phyloP scores from a whole-genome alignment of 1,140 invertebrate species.

The Hylyphantes graminicola region DNA sequence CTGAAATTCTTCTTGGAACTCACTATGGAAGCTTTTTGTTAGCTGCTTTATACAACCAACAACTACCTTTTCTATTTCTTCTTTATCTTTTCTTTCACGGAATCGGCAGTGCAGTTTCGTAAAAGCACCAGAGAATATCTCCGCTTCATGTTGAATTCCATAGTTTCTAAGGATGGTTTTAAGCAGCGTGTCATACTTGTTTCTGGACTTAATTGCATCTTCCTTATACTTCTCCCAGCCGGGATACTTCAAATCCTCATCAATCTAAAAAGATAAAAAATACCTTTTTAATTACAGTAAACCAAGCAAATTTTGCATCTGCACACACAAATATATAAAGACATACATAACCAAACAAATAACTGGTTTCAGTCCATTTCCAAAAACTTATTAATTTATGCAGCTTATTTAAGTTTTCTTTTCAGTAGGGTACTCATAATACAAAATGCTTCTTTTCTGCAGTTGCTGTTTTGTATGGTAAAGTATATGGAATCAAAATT shows the following conservation, averaged over 20 bases:
- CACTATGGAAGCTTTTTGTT: slow-evolving; percentile 17
- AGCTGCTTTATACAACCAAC: slow-evolving; percentile 24
- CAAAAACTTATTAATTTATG: too few species aligned
- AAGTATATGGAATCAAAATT: too few species aligned
- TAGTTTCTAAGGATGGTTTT: slow-evolving; percentile 40
- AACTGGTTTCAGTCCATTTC: too few species aligned
- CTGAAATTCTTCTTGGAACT: slow-evolving; percentile 51
- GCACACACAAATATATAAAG: too few species aligned
- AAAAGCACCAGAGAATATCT: slow-evolving; percentile 47
- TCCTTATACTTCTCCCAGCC: slow-evolving; percentile 61
- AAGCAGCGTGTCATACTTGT: slow-evolving; percentile 35
- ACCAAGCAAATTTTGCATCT: too few species aligned
- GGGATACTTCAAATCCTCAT: slow-evolving; percentile 47
- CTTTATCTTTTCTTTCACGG: slow-evolving; percentile 38
- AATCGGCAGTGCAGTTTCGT: slow-evolving; percentile 45
- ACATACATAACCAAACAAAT: too few species aligned
- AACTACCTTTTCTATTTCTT: slow-evolving; percentile 50
- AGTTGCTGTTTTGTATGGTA: too few species aligned
- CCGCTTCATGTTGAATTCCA: slow-evolving; percentile 45
- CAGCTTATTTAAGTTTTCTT: too few species aligned
- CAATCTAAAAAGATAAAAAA: slow-evolving; percentile 30
- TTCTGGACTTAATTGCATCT: slow-evolving; percentile 33
- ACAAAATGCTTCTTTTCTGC: too few species aligned
- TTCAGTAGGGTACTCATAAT: too few species aligned
- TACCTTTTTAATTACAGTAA: neutral